phyloP scores from a whole-genome alignment of 1,140 invertebrate species.

The Drosophila mayri region DNA sequence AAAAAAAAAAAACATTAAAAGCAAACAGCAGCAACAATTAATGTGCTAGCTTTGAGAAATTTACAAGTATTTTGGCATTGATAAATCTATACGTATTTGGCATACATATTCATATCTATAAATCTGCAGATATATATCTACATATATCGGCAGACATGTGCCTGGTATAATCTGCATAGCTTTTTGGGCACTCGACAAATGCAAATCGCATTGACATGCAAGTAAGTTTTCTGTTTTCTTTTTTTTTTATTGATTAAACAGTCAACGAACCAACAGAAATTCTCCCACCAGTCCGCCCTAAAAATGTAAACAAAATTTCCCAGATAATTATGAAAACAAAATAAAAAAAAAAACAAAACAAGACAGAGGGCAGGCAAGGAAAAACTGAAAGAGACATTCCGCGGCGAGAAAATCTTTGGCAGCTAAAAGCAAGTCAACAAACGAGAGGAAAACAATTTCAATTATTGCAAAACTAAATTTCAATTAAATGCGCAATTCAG shows the following conservation, averaged over 20 bases:
- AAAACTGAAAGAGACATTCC: slow-evolving; percentile 28
- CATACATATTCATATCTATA: slow-evolving; percentile 14
- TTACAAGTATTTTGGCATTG: slow-evolving; percentile 42
- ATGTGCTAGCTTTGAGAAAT: slow-evolving; percentile 26
- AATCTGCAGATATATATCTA: not conserved
- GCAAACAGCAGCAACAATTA: slow-evolving; percentile 33
- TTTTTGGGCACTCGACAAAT: slow-evolving; percentile 35
- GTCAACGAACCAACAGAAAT: slow-evolving; percentile 45
- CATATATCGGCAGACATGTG: slow-evolving; percentile 4
- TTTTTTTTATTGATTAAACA: slow-evolving; percentile 69
- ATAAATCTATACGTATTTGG: slow-evolving; percentile 34
- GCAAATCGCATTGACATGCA: slow-evolving; percentile 72
- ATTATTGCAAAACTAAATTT: slow-evolving; percentile 45
- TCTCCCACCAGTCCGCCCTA: not conserved
- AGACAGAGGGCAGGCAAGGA: not conserved
- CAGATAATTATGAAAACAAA: slow-evolving; percentile 48
- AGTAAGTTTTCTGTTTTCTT: slow-evolving; percentile 23
- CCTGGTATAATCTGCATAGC: slow-evolving; percentile 23
- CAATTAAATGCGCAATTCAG: slow-evolving; percentile 44
- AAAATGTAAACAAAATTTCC: slow-evolving; percentile 33
- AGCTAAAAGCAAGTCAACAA: slow-evolving; percentile 17
- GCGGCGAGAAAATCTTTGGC: slow-evolving; percentile 40
- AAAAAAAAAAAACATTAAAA: slow-evolving; percentile 12
- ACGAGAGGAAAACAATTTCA: slow-evolving; percentile 39
- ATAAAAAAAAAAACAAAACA: not conserved